phyloP scores from a whole-genome alignment of 1,140 invertebrate genomes.

The Popillia japonica region DNA sequence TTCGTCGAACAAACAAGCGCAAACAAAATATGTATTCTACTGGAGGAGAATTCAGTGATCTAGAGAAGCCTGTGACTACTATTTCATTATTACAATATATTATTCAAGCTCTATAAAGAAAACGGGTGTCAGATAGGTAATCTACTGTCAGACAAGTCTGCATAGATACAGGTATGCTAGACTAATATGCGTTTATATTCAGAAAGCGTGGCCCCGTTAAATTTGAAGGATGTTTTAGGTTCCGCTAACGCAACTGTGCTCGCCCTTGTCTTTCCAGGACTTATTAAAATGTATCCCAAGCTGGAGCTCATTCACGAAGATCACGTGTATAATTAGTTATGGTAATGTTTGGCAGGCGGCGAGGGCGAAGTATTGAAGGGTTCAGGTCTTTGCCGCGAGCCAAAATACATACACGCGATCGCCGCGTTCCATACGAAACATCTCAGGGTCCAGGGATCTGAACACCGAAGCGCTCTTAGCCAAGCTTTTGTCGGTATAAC shows the following conservation, averaged over 20 bases:
- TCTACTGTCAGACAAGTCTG: too few species aligned
- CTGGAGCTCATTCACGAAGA: constrained; percentile 38
- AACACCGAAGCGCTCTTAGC: constrained; percentile 9
- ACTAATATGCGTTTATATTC: too few species aligned
- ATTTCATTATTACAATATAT: too few species aligned
- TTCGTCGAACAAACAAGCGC: too few species aligned
- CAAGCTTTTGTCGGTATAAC: background rate
- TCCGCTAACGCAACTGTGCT: constrained; percentile 1
- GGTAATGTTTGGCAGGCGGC: constrained; percentile 55
- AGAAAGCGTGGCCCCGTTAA: background rate
- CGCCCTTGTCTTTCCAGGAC: constrained; percentile 29
- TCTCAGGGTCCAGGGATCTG: background rate
- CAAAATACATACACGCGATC: constrained; percentile 37
- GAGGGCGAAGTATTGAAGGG: constrained; percentile 54
- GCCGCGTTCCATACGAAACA: constrained; percentile 23
- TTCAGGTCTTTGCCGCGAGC: constrained; percentile 25
- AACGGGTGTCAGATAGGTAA: too few species aligned
- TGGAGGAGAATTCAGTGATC: too few species aligned
- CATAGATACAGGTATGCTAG: too few species aligned
- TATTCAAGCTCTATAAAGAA: too few species aligned
- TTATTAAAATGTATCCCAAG: constrained; percentile 30
- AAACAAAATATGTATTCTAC: too few species aligned
- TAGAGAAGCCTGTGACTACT: too few species aligned
- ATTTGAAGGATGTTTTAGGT: background rate
- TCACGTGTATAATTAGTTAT: constrained; percentile 57